phyloP scores from a whole-genome alignment of 2,113 vertebrate species.

The Lethenteron reissneri region DNA sequence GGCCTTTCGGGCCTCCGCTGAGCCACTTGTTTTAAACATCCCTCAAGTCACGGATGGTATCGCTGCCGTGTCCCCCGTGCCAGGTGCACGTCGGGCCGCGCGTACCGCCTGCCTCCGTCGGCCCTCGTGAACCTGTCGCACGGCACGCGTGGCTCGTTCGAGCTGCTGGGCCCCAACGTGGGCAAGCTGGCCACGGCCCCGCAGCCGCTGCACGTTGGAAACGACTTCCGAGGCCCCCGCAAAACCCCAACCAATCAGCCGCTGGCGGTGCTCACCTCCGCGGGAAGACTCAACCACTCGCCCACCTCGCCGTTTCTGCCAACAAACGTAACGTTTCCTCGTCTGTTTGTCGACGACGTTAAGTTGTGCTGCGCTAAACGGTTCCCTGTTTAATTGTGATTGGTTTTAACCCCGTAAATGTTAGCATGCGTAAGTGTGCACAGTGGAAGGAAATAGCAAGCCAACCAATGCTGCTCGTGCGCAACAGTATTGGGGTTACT shows the following conservation, averaged over 20 bases:
- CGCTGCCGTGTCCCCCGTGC: constrained; percentile 9
- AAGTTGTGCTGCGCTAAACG: too few species aligned
- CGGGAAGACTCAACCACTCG: constrained; percentile 59
- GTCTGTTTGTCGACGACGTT: not conserved
- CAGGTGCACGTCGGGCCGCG: constrained; percentile 45
- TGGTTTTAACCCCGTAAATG: too few species aligned
- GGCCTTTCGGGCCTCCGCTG: not conserved
- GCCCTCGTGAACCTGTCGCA: constrained; percentile 85
- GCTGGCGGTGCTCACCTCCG: constrained; percentile 16
- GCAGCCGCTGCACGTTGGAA: constrained; percentile 49
- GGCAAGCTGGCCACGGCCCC: constrained; percentile 70
- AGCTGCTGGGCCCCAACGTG: constrained; percentile 31
- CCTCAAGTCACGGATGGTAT: not conserved
- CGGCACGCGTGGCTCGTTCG: constrained; percentile 25
- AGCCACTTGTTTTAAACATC: not conserved
- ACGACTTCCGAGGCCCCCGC: constrained; percentile 22
- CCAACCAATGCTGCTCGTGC: too few species aligned
- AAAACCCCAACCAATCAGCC: constrained; percentile 15
- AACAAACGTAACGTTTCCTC: constrained; percentile 33
- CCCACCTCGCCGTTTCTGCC: constrained; percentile 66
- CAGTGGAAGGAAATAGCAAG: too few species aligned
- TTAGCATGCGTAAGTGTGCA: too few species aligned
- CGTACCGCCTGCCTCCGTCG: constrained; percentile 68
- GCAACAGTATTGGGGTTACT: too few species aligned
- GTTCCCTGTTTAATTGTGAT: too few species aligned